Conservation (phyloP, 2,113 vertebrate species). For the Equus quagga region DNA sequence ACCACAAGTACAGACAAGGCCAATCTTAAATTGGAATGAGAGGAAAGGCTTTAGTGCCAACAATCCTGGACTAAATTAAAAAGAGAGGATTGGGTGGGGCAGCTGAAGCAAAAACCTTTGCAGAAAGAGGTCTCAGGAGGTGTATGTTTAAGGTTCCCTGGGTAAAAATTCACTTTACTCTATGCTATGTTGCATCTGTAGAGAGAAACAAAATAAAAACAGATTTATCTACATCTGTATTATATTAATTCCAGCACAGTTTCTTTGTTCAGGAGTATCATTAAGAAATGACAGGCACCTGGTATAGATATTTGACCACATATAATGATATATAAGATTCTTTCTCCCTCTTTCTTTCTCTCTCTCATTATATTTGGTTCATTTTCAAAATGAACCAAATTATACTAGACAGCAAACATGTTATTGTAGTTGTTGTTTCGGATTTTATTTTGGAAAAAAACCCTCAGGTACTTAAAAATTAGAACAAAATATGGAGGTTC, state of each 20-base stretch:
- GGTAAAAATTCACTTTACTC: not conserved
- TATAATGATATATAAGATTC: not conserved
- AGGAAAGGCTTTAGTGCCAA: not conserved
- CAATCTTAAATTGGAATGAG: not conserved
- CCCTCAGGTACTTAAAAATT: not conserved
- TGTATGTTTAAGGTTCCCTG: not conserved
- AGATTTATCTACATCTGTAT: not conserved
- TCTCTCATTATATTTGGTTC: not conserved
- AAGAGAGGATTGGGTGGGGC: rapidly evolving
- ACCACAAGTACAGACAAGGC: not conserved
- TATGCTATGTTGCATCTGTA: not conserved
- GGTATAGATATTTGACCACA: not conserved
- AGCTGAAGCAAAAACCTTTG: not conserved
- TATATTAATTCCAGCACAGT: not conserved
- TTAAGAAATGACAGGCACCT: not conserved
- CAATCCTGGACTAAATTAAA: not conserved
- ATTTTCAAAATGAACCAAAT: not conserved
- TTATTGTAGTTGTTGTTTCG: not conserved
- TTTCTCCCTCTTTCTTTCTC: too few relatives aligned
- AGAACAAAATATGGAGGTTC: not conserved
- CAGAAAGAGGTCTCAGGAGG: not conserved
- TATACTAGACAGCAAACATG: not conserved
- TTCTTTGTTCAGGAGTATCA: not conserved
- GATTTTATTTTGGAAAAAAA: not conserved
- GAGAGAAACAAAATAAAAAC: conserved; percentile 8